Conservation (phyloP, 2,113 vertebrate species). For the Chelonoidis abingdonii region DNA sequence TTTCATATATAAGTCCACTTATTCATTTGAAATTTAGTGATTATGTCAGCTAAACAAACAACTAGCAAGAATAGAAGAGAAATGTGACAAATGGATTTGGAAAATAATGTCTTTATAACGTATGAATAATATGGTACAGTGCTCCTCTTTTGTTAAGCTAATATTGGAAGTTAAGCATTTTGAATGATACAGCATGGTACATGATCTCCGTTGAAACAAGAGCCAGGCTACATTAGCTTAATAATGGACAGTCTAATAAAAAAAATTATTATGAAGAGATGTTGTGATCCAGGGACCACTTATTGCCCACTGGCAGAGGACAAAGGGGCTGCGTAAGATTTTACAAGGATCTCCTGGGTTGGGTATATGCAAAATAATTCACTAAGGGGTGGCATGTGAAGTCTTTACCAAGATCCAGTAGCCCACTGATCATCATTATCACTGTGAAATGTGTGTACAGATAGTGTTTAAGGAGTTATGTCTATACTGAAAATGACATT, state of each 20-base stretch:
- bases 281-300: background rate
- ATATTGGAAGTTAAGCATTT: background rate
- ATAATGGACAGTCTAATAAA: background rate
- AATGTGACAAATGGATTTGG: slow-evolving; percentile 21
- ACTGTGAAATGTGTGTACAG: background rate
- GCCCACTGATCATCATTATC: background rate
- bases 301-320: background rate
- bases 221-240: background rate
- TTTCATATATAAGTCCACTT: slow-evolving; percentile 45
- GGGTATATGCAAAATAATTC: background rate
- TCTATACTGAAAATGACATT: background rate
- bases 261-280: background rate
- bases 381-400: background rate
- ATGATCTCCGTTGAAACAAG: background rate
- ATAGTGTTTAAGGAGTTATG: background rate
- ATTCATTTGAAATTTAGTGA: slow-evolving; percentile 32
- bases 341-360: no score
- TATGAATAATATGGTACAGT: background rate
- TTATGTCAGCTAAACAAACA: slow-evolving; percentile 46
- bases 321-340: background rate
- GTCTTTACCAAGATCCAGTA: background rate
- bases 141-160: background rate
- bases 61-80: background rate
- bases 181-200: background rate
- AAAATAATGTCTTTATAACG: slow-evolving; percentile 43